Conservation (phyloP, 2,797 vertebrate genomes). For the Balearica regulorum region DNA sequence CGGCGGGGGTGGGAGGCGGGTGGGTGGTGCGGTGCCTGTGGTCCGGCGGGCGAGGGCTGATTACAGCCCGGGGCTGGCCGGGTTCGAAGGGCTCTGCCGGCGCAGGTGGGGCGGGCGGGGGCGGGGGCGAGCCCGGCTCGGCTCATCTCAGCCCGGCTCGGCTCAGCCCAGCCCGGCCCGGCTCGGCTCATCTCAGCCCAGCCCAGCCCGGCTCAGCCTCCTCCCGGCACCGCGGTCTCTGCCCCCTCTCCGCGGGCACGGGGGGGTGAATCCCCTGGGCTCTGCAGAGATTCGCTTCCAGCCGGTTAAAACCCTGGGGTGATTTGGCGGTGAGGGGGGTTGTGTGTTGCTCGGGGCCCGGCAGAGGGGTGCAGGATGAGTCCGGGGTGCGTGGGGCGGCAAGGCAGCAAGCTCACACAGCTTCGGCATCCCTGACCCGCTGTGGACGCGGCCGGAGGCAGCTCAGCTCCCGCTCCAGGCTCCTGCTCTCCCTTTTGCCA, state of each 20-base stretch:
- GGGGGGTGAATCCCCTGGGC: background rate
- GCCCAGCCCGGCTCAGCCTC: background rate
- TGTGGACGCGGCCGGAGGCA: rapidly evolving
- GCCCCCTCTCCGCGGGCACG: background rate
- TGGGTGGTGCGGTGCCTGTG: background rate
- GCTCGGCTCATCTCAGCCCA: too few relatives aligned
- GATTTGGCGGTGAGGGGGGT: background rate
- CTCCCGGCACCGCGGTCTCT: background rate
- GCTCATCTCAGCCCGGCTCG: too few relatives aligned
- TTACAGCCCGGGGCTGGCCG: background rate
- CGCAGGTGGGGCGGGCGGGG: background rate
- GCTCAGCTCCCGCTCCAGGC: background rate
- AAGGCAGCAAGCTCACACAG: background rate
- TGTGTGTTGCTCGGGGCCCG: background rate
- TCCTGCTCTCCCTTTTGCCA: background rate
- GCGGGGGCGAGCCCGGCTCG: rapidly evolving
- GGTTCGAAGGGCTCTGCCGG: background rate
- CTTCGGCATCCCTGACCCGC: background rate
- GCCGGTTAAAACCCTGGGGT: background rate
- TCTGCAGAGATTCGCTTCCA: background rate
- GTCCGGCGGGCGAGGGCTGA: rapidly evolving
- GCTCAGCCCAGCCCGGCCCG: too few relatives aligned
- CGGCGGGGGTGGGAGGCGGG: background rate
- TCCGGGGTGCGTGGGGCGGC: background rate
- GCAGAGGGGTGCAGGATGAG: background rate